Percentiles rank a stretch among this genome's conserved stretches.
Evolutionary conservation across 2,888 invertebrate species (phyloP).

Genomic region (Strigamia maritima): DNA sequence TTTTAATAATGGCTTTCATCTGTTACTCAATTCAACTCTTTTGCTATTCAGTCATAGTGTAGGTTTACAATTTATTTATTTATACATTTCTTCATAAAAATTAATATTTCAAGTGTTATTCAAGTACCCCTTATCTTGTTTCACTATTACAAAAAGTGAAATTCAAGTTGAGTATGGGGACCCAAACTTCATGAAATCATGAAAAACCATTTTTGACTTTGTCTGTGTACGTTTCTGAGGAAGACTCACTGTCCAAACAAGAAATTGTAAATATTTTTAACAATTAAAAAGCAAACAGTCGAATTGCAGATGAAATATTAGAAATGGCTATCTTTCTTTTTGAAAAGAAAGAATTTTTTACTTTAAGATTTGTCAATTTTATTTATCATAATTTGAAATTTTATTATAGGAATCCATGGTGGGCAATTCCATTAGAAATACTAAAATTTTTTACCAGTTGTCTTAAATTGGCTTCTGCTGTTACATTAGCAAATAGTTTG

Average conservation of each 20-base stretch:
- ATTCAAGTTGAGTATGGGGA: too few species aligned
- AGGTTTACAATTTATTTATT: constrained; percentile 43
- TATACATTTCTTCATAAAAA: not conserved
- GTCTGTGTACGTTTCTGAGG: too few species aligned
- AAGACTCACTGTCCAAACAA: too few species aligned
- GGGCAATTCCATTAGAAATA: constrained; percentile 84
- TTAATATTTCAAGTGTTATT: not conserved
- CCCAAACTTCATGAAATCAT: too few species aligned
- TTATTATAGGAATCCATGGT: constrained; percentile 71
- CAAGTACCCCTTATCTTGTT: not conserved
- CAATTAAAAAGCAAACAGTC: too few species aligned
- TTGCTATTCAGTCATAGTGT: constrained; percentile 77
- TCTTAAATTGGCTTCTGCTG: constrained; percentile 86
- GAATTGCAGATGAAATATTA: too few species aligned
- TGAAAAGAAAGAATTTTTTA: not conserved
- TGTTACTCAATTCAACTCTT: constrained; percentile 72
- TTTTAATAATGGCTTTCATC: constrained; percentile 79
- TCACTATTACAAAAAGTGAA: not conserved
- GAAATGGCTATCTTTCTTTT: too few species aligned
- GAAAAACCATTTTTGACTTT: too few species aligned
- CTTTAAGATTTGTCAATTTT: constrained; percentile 67
- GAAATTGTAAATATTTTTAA: too few species aligned
- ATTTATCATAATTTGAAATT: constrained; percentile 50
- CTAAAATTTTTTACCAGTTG: constrained; percentile 81
- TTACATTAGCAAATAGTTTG: constrained; percentile 78